Conservation (phyloP, 2,888 invertebrate genomes). For the Mythimna vitellina region DNA sequence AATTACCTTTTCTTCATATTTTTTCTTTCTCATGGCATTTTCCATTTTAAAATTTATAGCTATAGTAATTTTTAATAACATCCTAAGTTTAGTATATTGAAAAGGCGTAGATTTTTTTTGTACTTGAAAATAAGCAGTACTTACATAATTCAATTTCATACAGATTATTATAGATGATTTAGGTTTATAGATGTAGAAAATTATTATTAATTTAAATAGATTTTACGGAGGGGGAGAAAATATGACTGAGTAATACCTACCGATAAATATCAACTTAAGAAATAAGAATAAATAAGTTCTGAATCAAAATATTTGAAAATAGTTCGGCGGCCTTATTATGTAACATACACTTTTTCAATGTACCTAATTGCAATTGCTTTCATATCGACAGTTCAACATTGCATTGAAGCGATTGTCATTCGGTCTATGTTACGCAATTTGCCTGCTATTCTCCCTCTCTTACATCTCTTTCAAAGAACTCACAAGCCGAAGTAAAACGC, state of each 20-base stretch:
- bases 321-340: conserved; percentile 1
- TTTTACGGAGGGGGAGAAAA: conserved; percentile 45
- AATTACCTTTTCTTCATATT: conserved; percentile 19
- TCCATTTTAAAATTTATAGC: conserved; percentile 51
- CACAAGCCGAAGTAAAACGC: conserved; percentile 41
- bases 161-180: conserved; percentile 48
- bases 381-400: conserved; percentile 1
- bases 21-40: conserved; percentile 57
- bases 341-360: background rate
- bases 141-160: conserved; percentile 35
- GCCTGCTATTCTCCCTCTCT: conserved; percentile 41
- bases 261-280: no score
- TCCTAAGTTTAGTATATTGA: conserved; percentile 34
- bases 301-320: background rate
- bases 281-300: background rate
- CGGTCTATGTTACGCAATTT: background rate
- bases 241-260: conserved; percentile 8
- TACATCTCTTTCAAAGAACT: conserved; percentile 22
- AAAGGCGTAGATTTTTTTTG: conserved; percentile 49
- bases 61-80: conserved; percentile 40
- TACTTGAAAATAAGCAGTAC: conserved; percentile 43
- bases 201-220: conserved; percentile 39
- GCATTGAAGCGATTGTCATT: background rate
- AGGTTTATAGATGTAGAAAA: conserved; percentile 59
- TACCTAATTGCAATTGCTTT: background rate